Base-by-base conservation (phyloP, 2,113 vertebrate species). In the Carollia perspicillata region DNA sequence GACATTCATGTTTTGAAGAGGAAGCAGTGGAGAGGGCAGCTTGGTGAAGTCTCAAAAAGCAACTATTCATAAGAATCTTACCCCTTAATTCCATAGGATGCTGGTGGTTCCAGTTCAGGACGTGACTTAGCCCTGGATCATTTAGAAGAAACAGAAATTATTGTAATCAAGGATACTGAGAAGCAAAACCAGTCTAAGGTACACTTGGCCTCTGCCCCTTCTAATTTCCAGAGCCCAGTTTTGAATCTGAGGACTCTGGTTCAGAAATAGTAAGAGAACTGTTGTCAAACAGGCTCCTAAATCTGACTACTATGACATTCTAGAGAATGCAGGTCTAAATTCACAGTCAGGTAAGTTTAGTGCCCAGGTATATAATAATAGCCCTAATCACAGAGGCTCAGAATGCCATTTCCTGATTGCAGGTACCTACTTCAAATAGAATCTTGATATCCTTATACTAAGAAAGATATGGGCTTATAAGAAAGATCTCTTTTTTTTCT, bases 91-190 rank as follows among this genome's bases (percentile, higher is more conserved):
- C 75, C 74, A 75, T 42, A 98, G 97, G 90, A 87, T 95, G 85
- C 60, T 84, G 12, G 74, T 74, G 74, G 80, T 84, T 96, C 0
- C 47, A 53, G 68, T 83, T 93, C 96, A 79, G 95, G 81, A 60
- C 91, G 87, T 9, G 81, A 93, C 35, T 84, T 90, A 92, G 89
- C 96, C 65, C 89, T 98, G 49, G 93, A 79, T 14, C 95, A 84
- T 47, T 88, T 97, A 30, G 89, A 98, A 92, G 97, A 97, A 63
- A 97, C 93, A 74, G 95, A 98, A 60, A 97, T 97, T 79, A 97
- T 97, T n/a, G 96, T 96, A 18, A 98, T 97, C 89, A 98, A 98
- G 66, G 96, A 97, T 37, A 97, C 97, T 2, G 90, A 98, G 65
- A 97, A 81, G 17, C 83, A 95, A 30, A 49, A 77, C 5, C 96